These are phyloP conservation scores for Protobothrops mucrosquamatus DNA, from an alignment of 2,113 vertebrate genomes.

Conservation along the genomic window DNA sequence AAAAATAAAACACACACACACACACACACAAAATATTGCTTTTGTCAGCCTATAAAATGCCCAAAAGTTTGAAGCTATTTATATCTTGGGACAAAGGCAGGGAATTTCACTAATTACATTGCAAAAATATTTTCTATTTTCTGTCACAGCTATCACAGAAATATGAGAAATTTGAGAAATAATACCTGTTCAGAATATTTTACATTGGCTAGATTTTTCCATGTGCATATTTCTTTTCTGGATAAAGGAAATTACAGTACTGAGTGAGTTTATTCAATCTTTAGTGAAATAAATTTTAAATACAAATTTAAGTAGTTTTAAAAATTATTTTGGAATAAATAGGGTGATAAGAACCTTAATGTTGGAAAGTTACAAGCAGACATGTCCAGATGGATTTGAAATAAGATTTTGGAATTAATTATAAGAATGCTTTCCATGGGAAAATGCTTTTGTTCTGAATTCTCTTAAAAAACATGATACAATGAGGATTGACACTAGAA, in stretches of 20 bases:
- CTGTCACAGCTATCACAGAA: not conserved
- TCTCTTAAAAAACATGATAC: not conserved
- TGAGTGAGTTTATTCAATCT: not conserved
- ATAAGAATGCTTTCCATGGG: not conserved
- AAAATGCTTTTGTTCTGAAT: not conserved
- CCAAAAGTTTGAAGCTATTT: not conserved
- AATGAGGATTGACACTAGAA: not conserved
- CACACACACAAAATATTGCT: not conserved
- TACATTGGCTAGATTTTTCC: not conserved
- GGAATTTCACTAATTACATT: not conserved
- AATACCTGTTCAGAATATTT: not conserved
- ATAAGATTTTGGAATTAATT: not conserved
- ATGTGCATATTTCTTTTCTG: not conserved
- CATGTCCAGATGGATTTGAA: not conserved
- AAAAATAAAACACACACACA: not conserved
- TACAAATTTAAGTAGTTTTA: not conserved
- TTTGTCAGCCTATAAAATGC: not conserved
- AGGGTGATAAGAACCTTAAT: not conserved
- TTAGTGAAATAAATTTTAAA: not conserved
- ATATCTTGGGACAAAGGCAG: not conserved
- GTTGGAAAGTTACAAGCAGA: not conserved
- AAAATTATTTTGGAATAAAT: not conserved
- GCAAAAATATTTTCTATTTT: not conserved
- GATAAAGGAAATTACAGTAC: not conserved
- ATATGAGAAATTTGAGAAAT: not conserved